Percentiles rank a stretch among this genome's conserved stretches.
Evolutionary conservation across 2,888 invertebrate genomes (phyloP).

Genomic region (Strigamia maritima): DNA sequence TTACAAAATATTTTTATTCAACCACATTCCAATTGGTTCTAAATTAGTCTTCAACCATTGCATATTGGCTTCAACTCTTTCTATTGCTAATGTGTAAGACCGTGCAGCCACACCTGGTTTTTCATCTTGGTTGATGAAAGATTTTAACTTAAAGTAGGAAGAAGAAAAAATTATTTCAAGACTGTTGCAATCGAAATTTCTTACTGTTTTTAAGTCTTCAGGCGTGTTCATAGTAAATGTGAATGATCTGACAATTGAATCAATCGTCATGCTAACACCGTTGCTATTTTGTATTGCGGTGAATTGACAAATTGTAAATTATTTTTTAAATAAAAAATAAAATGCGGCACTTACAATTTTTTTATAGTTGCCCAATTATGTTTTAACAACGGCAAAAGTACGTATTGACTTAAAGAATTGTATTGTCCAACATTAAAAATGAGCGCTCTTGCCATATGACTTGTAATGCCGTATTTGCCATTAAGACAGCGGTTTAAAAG

Average conservation of each 20-base stretch:
- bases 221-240: not conserved
- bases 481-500: not conserved
- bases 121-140: not conserved
- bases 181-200: not conserved
- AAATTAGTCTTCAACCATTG: not conserved
- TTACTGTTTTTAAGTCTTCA: not conserved
- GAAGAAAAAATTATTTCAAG: not conserved
- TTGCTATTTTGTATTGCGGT: not conserved
- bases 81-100: not conserved
- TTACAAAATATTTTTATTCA: not conserved
- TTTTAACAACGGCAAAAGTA: not conserved
- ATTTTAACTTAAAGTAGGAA: not conserved
- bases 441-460: not conserved
- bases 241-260: not conserved
- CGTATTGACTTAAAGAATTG: not conserved
- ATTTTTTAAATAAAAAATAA: not conserved
- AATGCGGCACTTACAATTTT: not conserved
- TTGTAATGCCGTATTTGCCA: not conserved
- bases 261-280: not conserved
- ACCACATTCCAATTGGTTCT: not conserved
- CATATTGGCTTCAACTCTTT: not conserved
- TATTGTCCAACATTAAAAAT: not conserved
- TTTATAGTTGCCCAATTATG: not conserved
- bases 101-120: slow-evolving; percentile 4
- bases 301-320: not conserved